Percentiles rank a stretch among this genome's conserved stretches.
Conservation (phyloP, 2,797 vertebrate species). For the Bryconaethiops microstoma region DNA sequence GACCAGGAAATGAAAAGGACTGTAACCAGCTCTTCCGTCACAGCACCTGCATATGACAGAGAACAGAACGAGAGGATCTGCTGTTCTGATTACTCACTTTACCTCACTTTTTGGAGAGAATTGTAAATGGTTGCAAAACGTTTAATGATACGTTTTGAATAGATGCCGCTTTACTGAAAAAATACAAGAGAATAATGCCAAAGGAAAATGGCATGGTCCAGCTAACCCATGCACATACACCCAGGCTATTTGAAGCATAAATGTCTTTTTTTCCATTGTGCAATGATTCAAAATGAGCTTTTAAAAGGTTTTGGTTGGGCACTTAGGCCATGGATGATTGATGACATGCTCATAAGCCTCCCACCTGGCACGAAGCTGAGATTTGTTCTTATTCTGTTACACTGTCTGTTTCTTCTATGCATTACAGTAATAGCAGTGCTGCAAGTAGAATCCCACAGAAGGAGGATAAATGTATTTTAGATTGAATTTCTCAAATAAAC, state of each 20-base stretch:
- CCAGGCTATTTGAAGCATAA: background rate
- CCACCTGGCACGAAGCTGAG: background rate
- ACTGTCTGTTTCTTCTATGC: conserved; percentile 55
- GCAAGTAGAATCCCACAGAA: conserved; percentile 24
- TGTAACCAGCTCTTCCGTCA: conserved; percentile 44
- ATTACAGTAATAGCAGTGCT: conserved; percentile 61
- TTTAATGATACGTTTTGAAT: conserved; percentile 14
- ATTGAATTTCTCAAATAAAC: conserved; percentile 74
- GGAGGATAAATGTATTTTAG: conserved; percentile 69
- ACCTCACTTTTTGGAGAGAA: background rate
- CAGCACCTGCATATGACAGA: conserved; percentile 42
- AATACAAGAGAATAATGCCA: background rate
- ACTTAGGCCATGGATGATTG: conserved; percentile 22
- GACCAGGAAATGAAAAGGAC: conserved; percentile 71
- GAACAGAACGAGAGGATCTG: conserved; percentile 10
- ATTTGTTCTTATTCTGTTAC: conserved; percentile 28
- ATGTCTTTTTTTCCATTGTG: background rate
- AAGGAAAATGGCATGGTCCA: background rate
- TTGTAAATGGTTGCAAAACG: background rate
- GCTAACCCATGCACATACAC: too few relatives aligned
- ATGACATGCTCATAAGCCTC: conserved; percentile 14
- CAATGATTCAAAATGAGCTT: background rate
- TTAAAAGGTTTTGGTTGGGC: conserved; percentile 20
- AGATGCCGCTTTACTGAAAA: background rate
- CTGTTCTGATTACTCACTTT: background rate